These are phyloP conservation scores for Anarrhichthys ocellatus DNA, from an alignment of 2,113 vertebrate genomes.

Conservation along the genomic window DNA sequence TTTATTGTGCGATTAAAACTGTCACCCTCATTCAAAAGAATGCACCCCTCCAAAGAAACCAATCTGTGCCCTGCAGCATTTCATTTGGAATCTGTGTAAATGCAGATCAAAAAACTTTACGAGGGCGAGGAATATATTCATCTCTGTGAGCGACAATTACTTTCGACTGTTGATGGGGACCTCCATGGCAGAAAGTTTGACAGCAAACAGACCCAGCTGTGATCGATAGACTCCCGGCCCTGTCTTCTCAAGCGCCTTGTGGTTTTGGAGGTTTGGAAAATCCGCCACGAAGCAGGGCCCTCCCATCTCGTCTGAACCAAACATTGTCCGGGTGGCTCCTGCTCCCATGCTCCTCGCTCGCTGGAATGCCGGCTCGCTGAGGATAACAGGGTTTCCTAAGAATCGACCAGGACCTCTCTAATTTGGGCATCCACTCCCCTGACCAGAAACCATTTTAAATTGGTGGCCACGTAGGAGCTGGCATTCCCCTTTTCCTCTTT, in stretches of 20 bases:
- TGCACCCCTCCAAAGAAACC: constrained; percentile 35
- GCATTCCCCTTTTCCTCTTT: constrained; percentile 73
- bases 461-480: constrained; percentile 70
- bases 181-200: constrained; percentile 71
- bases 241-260: constrained; percentile 65
- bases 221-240: constrained; percentile 63
- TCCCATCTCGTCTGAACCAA: constrained; percentile 75
- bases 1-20: constrained; percentile 14
- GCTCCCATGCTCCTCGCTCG: constrained; percentile 62
- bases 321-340: constrained; percentile 69
- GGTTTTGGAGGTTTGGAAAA: constrained; percentile 77
- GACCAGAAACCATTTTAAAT: constrained; percentile 82
- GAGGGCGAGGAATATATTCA: constrained; percentile 30
- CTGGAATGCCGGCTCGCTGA: constrained; percentile 70
- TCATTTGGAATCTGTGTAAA: constrained; percentile 31
- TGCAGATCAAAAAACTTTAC: constrained; percentile 24
- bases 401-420: constrained; percentile 76
- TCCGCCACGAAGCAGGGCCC: constrained; percentile 71
- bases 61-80: constrained; percentile 20
- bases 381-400: constrained; percentile 78
- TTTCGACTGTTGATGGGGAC: constrained; percentile 41
- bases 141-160: constrained; percentile 30
- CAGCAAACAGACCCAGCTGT: constrained; percentile 60
- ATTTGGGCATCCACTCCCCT: constrained; percentile 80
- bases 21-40: constrained; percentile 8